Evolutionary conservation across 2,888 invertebrate species (phyloP), one percentile per base, ranked within the genome.

Genomic region (Elysia crispata): DNA sequence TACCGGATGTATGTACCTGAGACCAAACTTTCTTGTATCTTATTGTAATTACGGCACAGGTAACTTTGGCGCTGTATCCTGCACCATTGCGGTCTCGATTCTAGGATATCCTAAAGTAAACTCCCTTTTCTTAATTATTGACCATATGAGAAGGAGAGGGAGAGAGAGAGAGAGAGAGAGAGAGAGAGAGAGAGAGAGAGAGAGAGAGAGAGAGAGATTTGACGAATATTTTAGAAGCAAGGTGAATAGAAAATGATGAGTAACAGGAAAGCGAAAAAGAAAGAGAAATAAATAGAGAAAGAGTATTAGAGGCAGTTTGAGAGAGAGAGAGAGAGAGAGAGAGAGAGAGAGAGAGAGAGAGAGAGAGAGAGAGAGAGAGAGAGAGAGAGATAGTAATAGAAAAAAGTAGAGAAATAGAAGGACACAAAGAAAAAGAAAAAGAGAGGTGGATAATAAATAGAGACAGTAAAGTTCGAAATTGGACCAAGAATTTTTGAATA

Each of bases 261-360:
- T n/a, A n/a, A n/a, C n/a, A n/a, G n/a, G n/a, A n/a, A n/a, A n/a
- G n/a, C n/a, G n/a, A n/a, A 30, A n/a, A 31, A 62, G 23, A 75
- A 23, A 25, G 18, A 31, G 70, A 33, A 25, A 60, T 11, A 33
- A 1, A 30, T 28, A n/a, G n/a, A 57, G 60, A 77, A 25, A 33
- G 70, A 77, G 31, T 31, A 30, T 25, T 33, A 62, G 70, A 70
- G 33, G 25, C 31, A 70, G 57, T 57, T n/a, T n/a, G n/a, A n/a
- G n/a, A 33, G n/a, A 57, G 60, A 33, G 50, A 50, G 33, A 25
- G 31, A 49, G 31, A 41, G 18, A 31, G 50, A 49, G 50, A 73
- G 33, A 50, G 28, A 49, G 33, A 49, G 20, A 73, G 25, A 20
- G 57, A 50, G 54, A 73, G 33, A 28, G 50, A 50, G 54, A 54